phyloP scores from a whole-genome alignment of 2,113 vertebrate species.

The Lagopus muta region DNA sequence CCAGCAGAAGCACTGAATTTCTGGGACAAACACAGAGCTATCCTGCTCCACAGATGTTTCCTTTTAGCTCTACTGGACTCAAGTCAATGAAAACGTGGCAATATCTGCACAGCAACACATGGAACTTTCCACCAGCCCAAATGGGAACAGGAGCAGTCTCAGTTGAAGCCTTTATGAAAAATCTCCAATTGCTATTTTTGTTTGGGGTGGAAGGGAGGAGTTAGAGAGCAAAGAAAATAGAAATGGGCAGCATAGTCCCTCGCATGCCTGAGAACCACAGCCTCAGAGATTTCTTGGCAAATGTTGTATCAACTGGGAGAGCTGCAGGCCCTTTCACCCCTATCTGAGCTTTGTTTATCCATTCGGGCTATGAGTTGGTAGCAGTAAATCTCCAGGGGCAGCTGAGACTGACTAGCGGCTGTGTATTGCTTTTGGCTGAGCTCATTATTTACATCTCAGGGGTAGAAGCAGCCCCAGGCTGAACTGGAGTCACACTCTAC shows the following conservation, averaged over 20 bases:
- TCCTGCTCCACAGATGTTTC: constrained; percentile 79
- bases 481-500: background rate
- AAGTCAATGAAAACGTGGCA: constrained; percentile 81
- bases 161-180: constrained; percentile 17
- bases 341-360: constrained; percentile 25
- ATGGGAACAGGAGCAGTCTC: constrained; percentile 26
- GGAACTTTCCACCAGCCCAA: constrained; percentile 66
- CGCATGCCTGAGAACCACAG: constrained; percentile 36
- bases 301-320: background rate
- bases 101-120: constrained; percentile 58
- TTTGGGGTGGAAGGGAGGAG: constrained; percentile 30
- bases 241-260: background rate
- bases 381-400: constrained; percentile 26
- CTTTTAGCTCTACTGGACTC: constrained; percentile 61
- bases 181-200: constrained; percentile 11
- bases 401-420: background rate
- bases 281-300: constrained; percentile 29
- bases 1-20: constrained; percentile 63
- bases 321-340: constrained; percentile 20
- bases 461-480: background rate
- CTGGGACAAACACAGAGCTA: constrained; percentile 59
- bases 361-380: background rate
- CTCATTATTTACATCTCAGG: background rate
- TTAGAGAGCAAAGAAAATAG: constrained; percentile 39
- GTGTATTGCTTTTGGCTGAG: background rate